Percentiles rank a stretch among this genome's conserved stretches.
phyloP scores from a whole-genome alignment of 2,888 invertebrate species.

The Capitulum mitella region DNA sequence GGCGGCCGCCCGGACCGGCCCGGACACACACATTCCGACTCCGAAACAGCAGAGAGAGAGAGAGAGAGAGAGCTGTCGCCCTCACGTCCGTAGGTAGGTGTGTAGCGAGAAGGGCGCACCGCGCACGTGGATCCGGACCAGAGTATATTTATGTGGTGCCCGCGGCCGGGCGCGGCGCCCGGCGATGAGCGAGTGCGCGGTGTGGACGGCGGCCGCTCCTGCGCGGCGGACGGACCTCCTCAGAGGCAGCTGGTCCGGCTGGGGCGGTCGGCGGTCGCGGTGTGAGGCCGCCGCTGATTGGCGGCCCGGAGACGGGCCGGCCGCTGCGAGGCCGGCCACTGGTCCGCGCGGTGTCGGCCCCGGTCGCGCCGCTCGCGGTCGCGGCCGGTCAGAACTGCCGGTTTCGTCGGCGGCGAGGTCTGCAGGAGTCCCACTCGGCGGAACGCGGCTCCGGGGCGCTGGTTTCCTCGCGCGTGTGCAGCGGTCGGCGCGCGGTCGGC shows the following conservation, averaged over 20 bases:
- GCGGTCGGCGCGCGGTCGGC: not conserved
- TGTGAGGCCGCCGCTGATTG: too few species aligned
- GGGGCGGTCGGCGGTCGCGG: not conserved
- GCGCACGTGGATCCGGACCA: not conserved
- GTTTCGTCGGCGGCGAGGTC: too few species aligned
- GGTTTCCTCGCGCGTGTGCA: not conserved
- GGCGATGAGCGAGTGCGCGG: not conserved
- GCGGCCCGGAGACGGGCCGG: too few species aligned
- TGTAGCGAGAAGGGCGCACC: not conserved
- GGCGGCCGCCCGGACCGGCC: not conserved
- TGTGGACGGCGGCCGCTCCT: not conserved
- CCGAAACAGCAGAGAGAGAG: not conserved
- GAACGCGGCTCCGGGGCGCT: not conserved
- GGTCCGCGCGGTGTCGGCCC: too few species aligned
- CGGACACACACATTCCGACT: not conserved
- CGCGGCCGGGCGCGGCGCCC: not conserved
- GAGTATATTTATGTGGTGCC: constrained; percentile 7
- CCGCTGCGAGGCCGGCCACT: too few species aligned
- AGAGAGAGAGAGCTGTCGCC: not conserved
- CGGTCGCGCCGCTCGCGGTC: too few species aligned
- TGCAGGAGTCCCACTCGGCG: too few species aligned
- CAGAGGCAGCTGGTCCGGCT: not conserved
- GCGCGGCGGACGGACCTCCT: not conserved
- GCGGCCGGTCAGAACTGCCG: too few species aligned
- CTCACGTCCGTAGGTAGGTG: not conserved